Evolutionary conservation across 2,113 vertebrate genomes (phyloP), one percentile per base, ranked within the genome.

Genomic region (Melanerpes aurifrons): DNA sequence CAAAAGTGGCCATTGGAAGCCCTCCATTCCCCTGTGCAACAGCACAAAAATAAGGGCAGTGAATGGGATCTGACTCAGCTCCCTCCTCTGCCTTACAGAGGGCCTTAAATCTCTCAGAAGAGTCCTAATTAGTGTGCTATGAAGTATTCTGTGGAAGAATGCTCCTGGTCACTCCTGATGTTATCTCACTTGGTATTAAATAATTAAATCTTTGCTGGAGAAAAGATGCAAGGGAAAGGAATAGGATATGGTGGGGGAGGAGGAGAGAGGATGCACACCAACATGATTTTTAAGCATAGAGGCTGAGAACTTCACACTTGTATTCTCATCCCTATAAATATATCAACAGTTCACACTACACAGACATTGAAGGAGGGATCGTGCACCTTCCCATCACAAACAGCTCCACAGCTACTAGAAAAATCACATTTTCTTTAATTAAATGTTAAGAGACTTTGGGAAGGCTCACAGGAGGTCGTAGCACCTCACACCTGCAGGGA

Each of bases 181-280:
- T 87, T 94, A 94, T 77, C 91, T 76, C 79, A 74, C 22, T 94
- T 95, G 93, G 87, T 92, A 95, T 86, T 94, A 92, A 92, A 96
- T 90, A 95, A 95, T 94, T 93, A 94, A 89, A 91, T 86, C 64
- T 82, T 87, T 87, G 35, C 82, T 86, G 85, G 71, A 74, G 85
- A 86, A 85, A 89, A 86, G 53, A 94, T 82, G 28, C 48, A 70
- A 76, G 56, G 58, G 74, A n/a, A 66, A 70, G 47, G 40, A 40
- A 40, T 40, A 40, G 40, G 40, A 40, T 40, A 40, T 40, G 40
- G 40, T 40, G 40, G 40, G 24, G 4, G 7, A 12, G 25, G 6
- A 12, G 10, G 32, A 66, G 26, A 21, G 64, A 62, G 61, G 6
- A 22, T 24, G 21, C 12, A 32, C 48, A 78, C 20, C 56, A 63